Percentiles rank a stretch among this genome's conserved stretches.
Evolutionary conservation across 2,888 invertebrate species (phyloP).

Genomic region (Spodoptera picta): DNA sequence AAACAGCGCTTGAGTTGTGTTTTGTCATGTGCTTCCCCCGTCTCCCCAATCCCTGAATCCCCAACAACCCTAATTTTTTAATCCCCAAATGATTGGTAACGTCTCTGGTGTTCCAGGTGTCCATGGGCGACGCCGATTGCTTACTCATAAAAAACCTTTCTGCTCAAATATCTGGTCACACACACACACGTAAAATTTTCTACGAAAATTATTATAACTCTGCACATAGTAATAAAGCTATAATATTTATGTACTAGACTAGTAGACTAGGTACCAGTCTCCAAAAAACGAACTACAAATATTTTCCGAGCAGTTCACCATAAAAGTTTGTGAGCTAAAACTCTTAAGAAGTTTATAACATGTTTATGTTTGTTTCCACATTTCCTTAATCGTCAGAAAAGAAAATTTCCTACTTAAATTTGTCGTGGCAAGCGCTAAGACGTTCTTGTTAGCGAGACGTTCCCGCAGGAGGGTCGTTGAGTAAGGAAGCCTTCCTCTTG

Average conservation of each 20-base stretch:
- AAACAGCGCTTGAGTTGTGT: too few relatives aligned
- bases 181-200: too few relatives aligned
- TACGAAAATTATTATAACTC: too few relatives aligned
- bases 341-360: constrained; percentile 39
- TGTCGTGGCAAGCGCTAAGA: constrained; percentile 57
- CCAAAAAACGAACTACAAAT: constrained; percentile 17
- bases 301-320: constrained; percentile 24
- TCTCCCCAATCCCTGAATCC: too few relatives aligned
- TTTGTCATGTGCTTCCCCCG: too few relatives aligned
- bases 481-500: constrained; percentile 46
- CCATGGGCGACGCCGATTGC: too few relatives aligned
- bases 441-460: constrained; percentile 53
- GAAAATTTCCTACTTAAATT: constrained; percentile 56
- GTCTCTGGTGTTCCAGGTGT: too few relatives aligned
- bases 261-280: not conserved
- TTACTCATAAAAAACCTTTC: too few relatives aligned
- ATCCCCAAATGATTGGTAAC: too few relatives aligned
- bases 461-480: constrained; percentile 56
- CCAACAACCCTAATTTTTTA: too few relatives aligned
- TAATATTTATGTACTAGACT: constrained; percentile 6
- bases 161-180: too few relatives aligned
- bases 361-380: constrained; percentile 46
- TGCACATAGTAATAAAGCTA: too few relatives aligned
- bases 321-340: constrained; percentile 33
- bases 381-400: constrained; percentile 49